phyloP scores from a whole-genome alignment of 2,113 vertebrate genomes.

The Pungitius pungitius region DNA sequence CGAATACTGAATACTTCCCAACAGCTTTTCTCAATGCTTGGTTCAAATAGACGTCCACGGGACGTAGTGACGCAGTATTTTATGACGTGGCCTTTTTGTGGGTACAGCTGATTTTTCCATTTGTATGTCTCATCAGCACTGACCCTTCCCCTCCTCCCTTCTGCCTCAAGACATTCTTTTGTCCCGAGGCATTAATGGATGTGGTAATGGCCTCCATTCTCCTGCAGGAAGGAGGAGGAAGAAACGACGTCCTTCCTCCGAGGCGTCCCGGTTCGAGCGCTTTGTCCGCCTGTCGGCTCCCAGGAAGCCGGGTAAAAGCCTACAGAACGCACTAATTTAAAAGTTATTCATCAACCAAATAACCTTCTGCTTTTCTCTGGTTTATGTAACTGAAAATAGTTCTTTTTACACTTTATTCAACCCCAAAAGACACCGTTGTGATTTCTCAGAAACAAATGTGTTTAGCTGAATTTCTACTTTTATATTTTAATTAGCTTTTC shows the following conservation, averaged over 20 bases:
- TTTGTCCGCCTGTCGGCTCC: conserved; percentile 67
- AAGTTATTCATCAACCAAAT: not conserved
- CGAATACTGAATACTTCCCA: too few species aligned
- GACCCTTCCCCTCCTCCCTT: conserved; percentile 5
- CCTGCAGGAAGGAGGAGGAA: conserved; percentile 63
- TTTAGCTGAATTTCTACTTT: not conserved
- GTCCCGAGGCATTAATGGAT: conserved; percentile 40
- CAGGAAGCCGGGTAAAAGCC: conserved; percentile 58
- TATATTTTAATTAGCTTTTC: not conserved
- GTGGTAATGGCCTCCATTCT: conserved; percentile 48
- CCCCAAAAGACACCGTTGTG: not conserved
- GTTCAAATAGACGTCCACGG: too few species aligned
- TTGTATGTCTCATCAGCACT: conserved; percentile 28
- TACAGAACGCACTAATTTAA: not conserved
- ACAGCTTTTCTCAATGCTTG: too few species aligned
- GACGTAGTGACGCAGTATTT: too few species aligned
- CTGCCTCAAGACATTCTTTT: conserved; percentile 42
- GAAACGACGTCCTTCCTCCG: conserved; percentile 50
- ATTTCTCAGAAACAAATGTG: not conserved
- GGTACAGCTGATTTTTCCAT: conserved; percentile 30
- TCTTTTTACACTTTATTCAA: not conserved
- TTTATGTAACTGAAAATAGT: not conserved
- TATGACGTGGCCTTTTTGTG: too few species aligned
- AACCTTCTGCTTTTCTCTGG: not conserved
- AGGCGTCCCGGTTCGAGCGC: conserved; percentile 46